Conservation (phyloP, 2,797 vertebrate genomes). For the Phoebastria nigripes region DNA sequence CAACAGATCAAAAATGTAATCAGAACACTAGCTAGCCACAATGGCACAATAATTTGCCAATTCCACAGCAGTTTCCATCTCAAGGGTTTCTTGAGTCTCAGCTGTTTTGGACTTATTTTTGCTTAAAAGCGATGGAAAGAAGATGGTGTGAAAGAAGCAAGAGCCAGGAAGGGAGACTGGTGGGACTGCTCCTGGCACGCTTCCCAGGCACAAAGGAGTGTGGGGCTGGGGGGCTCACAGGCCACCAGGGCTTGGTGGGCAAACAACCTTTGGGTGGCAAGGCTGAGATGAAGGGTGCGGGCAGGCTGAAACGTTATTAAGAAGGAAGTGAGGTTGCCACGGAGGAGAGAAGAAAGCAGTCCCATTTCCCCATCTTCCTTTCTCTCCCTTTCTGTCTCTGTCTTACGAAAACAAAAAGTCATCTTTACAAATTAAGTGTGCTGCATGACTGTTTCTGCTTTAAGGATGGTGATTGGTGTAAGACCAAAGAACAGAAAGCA, state of each 20-base stretch:
- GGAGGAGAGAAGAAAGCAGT: neutral
- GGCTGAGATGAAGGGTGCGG: neutral
- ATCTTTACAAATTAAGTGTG: neutral
- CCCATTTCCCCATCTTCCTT: neutral
- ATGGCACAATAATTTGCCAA: neutral
- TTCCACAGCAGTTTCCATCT: neutral
- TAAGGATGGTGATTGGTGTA: neutral
- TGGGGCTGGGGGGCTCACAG: neutral
- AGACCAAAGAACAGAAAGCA: neutral
- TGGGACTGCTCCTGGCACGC: neutral
- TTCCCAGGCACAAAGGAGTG: neutral
- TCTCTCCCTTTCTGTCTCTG: neutral
- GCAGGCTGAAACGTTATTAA: neutral
- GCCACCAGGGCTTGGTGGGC: neutral
- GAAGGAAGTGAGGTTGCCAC: neutral
- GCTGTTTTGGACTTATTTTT: neutral
- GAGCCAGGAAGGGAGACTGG: neutral
- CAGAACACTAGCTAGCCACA: neutral
- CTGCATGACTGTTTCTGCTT: neutral
- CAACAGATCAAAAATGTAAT: neutral
- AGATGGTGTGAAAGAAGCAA: neutral
- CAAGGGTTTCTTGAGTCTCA: neutral
- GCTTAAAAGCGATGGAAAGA: neutral
- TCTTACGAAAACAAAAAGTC: neutral
- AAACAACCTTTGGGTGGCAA: neutral